Evolutionary conservation across 2,888 invertebrate genomes (phyloP), one percentile per base, ranked within the genome.

Genomic region (Poecilobothrus nobilitatus): DNA sequence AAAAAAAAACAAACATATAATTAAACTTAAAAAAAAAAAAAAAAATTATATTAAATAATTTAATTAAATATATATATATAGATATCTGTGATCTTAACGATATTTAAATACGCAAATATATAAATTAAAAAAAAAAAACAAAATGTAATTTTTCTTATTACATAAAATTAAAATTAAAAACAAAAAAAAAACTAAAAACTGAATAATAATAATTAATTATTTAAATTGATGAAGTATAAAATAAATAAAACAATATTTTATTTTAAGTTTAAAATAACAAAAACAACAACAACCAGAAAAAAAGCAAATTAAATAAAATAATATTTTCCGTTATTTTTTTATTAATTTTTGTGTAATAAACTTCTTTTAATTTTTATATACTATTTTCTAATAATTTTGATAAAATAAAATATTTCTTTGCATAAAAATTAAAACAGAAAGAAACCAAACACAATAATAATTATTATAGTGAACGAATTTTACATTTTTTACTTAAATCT

Each of bases 1-100:
- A 68, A 53, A 41, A 65, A 65, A 44, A 65, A 61, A 34, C n/a
- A 63, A 73, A 71, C 71, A 74, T 70, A 72, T 65, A 68, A 70
- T 67, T 41, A 33, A n/a, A 63, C 27, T 27, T 27, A 70, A 68
- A 68, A 65, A 72, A 68, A 70, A 66, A 67, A 70, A 27, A 74
- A n/a, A n/a, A 72, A 74, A 70, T 64, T 69, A 69, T 63, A 63
- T 68, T 65, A 68, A 20, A 37, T 63, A 71, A 70, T 37, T 10
- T 10, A 37, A 37, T 10, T 53, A 53, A 53, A 53, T 53, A 18
- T 6, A 53, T 37, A n/a, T 37, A 37, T 77, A 80, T 80, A 81
- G 79, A 81, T 80, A 81, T 81, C 81, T 81, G 81, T 81, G 81
- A 81, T 80, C 81, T 79, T 79, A 80, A 78, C 78, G 78, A 80